Percentiles rank a stretch among this genome's conserved stretches.
These are phyloP conservation scores for Chrosomus eos DNA, from an alignment of 2,797 vertebrate species.

Conservation along the genomic window DNA sequence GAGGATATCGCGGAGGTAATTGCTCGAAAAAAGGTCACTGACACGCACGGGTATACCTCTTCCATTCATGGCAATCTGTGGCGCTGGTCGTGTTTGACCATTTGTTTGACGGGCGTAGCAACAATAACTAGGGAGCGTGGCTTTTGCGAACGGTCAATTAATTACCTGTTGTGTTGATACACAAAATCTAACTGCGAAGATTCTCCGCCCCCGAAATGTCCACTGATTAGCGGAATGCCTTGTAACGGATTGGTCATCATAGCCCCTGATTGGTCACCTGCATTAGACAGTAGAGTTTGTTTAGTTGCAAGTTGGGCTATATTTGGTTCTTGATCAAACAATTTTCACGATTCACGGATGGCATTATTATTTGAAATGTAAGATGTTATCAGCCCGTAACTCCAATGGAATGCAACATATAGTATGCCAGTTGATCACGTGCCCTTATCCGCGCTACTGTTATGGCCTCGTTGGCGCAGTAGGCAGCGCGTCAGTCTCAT, in stretches of 20 bases:
- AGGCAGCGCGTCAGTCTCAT: conserved; percentile 60
- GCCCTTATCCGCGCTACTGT: rapidly evolving
- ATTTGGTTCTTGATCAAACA: neutral
- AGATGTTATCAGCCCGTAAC: neutral
- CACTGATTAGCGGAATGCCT: neutral
- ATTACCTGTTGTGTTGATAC: neutral
- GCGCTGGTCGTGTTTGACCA: too few relatives aligned
- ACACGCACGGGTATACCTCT: too few relatives aligned
- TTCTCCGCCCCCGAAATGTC: neutral
- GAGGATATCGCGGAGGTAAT: too few relatives aligned
- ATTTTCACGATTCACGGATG: neutral
- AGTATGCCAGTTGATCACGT: rapidly evolving
- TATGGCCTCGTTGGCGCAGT: conserved; percentile 56
- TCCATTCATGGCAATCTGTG: too few relatives aligned
- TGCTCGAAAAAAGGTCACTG: too few relatives aligned
- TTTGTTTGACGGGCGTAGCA: too few relatives aligned
- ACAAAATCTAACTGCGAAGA: neutral
- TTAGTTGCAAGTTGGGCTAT: neutral
- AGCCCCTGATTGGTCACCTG: neutral
- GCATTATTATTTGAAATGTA: neutral
- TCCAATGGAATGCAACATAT: rapidly evolving
- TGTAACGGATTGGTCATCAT: too few relatives aligned
- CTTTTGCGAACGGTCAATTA: too few relatives aligned
- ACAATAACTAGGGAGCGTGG: too few relatives aligned
- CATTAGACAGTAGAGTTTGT: neutral